Conservation (phyloP, 2,888 invertebrate species). For the Osmoderma eremita region DNA sequence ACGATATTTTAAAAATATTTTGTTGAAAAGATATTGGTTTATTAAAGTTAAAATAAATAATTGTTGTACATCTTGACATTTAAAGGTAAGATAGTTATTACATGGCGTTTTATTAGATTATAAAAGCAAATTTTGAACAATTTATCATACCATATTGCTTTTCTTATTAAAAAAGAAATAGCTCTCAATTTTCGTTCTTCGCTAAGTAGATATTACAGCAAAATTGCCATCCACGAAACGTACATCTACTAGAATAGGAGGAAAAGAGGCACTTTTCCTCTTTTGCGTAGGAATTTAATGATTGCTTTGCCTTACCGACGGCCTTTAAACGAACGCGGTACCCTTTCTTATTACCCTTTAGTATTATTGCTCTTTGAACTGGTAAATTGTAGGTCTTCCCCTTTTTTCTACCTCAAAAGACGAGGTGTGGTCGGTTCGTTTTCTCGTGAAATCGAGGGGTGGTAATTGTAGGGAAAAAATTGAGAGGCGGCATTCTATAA, state of each 20-base stretch:
- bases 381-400: constrained; percentile 2
- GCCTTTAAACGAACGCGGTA: no score
- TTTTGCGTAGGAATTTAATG: constrained; percentile 17
- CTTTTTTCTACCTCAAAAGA: constrained; percentile 11
- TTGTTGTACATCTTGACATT: no score
- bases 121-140: no score
- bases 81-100: no score
- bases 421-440: neutral
- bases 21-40: no score
- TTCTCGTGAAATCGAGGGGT: constrained; percentile 12
- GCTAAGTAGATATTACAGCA: neutral
- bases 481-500: neutral
- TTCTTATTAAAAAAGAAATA: constrained; percentile 2
- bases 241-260: neutral
- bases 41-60: no score
- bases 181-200: constrained; percentile 9
- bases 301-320: constrained; percentile 10
- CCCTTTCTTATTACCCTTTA: constrained; percentile 6
- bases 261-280: constrained; percentile 4
- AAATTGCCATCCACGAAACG: constrained; percentile 17
- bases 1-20: no score
- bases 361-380: constrained; percentile 14
- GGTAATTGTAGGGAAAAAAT: constrained; percentile 14
- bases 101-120: no score
- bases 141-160: no score